Conservation (phyloP, 2,113 vertebrate genomes). For the Tachysurus fulvidraco region DNA sequence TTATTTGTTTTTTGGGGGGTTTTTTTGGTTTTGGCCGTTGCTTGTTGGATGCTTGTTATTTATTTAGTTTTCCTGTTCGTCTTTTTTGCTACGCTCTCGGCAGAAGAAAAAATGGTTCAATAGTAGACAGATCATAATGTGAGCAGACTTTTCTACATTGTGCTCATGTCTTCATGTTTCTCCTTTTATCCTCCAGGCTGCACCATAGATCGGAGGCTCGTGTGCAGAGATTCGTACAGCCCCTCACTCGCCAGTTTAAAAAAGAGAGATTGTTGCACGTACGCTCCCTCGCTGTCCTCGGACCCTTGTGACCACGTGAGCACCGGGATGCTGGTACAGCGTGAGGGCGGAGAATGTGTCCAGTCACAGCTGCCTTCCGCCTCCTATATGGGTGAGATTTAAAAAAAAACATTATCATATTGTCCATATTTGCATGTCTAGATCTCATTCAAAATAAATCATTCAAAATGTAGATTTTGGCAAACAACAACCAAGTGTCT, state of each 20-base stretch:
- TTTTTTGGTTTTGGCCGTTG: neutral
- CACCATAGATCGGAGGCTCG: conserved; percentile 71
- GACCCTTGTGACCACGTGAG: conserved; percentile 77
- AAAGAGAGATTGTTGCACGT: conserved; percentile 74
- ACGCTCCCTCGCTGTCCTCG: conserved; percentile 63
- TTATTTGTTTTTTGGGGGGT: neutral
- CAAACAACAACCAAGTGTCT: neutral
- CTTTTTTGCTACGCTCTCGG: neutral
- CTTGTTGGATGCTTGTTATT: neutral
- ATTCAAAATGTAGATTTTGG: too few species aligned
- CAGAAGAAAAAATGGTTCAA: neutral
- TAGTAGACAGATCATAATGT: neutral
- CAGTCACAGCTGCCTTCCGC: conserved; percentile 61
- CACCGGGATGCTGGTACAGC: conserved; percentile 65
- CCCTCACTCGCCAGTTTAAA: conserved; percentile 70
- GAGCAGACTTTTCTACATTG: neutral
- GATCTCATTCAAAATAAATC: too few species aligned
- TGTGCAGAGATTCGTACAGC: conserved; percentile 72
- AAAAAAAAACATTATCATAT: neutral
- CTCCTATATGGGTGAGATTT: conserved; percentile 86
- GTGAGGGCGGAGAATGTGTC: conserved; percentile 66
- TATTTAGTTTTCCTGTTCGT: neutral
- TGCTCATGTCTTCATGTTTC: neutral
- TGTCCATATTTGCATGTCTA: neutral
- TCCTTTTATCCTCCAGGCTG: conserved; percentile 66